phyloP scores from a whole-genome alignment of 2,113 vertebrate species.

The Ranitomeya imitator region DNA sequence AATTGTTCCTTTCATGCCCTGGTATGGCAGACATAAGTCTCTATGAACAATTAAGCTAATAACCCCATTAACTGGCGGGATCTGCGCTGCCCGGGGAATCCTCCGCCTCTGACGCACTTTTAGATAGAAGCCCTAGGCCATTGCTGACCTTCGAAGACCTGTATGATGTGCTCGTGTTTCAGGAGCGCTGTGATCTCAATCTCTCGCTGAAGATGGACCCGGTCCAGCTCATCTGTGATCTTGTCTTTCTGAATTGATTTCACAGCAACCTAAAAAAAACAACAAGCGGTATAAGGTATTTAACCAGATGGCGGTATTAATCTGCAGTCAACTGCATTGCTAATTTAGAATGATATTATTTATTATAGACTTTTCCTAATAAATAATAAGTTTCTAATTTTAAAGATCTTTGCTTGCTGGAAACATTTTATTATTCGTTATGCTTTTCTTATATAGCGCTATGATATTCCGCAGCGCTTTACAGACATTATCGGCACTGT shows the following conservation, averaged over 20 bases:
- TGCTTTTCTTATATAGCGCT: too few species aligned
- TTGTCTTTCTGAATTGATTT: slow-evolving; percentile 78
- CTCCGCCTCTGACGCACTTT: neutral
- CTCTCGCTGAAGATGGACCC: slow-evolving; percentile 78
- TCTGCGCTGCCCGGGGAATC: neutral
- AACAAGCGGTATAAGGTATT: neutral
- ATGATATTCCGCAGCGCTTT: too few species aligned
- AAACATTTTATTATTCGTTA: neutral
- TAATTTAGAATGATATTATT: too few species aligned
- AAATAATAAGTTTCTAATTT: neutral
- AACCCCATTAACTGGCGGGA: neutral
- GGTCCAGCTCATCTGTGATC: slow-evolving; percentile 74
- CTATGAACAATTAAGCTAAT: neutral
- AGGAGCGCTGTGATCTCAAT: slow-evolving; percentile 79
- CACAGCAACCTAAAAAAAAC: slow-evolving; percentile 73
- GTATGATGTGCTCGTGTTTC: slow-evolving; percentile 75
- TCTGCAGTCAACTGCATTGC: too few species aligned
- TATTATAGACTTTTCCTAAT: too few species aligned
- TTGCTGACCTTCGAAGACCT: slow-evolving; percentile 74
- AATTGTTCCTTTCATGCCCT: neutral
- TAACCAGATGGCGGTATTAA: neutral
- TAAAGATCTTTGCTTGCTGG: neutral
- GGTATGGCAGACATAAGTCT: slow-evolving; percentile 9
- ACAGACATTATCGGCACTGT: too few species aligned
- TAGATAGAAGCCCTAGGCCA: slow-evolving; percentile 11